A percentile compares a stretch with the other conserved stretches of the same genome.
Conservation (phyloP, 2,797 vertebrate species). For the Poeciliopsis infans region DNA sequence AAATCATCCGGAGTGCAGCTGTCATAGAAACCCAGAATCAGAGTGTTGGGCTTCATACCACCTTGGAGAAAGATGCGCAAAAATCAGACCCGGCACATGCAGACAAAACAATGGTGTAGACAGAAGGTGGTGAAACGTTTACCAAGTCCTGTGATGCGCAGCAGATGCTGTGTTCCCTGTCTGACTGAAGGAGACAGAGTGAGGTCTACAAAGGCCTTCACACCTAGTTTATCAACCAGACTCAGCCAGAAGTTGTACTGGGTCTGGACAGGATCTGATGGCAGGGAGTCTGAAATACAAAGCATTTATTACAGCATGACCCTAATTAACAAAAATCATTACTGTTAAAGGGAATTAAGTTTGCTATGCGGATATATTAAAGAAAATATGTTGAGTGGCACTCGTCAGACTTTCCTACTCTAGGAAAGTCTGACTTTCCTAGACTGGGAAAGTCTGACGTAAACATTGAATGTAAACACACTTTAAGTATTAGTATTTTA, state of each 20-base stretch:
- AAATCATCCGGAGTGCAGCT: slow-evolving; percentile 87
- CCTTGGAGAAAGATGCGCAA: slow-evolving; percentile 70
- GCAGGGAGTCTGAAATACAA: slow-evolving; percentile 80
- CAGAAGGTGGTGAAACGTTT: slow-evolving; percentile 41
- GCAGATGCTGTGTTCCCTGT: slow-evolving; percentile 91
- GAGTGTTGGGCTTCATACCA: slow-evolving; percentile 93
- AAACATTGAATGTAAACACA: not conserved
- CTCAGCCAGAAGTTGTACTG: slow-evolving; percentile 94
- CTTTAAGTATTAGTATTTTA: not conserved
- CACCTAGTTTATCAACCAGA: slow-evolving; percentile 89
- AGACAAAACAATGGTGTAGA: not conserved
- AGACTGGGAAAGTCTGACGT: no score
- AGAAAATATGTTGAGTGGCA: not conserved
- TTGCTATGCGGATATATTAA: not conserved
- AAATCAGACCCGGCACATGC: not conserved
- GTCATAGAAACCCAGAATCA: slow-evolving; percentile 92
- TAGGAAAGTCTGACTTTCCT: not conserved
- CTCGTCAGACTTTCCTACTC: not conserved
- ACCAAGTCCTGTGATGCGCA: slow-evolving; percentile 93
- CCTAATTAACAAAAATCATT: not conserved
- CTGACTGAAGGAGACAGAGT: slow-evolving; percentile 89
- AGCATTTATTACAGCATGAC: not conserved
- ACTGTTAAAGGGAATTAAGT: not conserved
- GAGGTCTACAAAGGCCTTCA: slow-evolving; percentile 94
- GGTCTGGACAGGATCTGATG: slow-evolving; percentile 89